phyloP scores from a whole-genome alignment of 2,113 vertebrate genomes.

The Paedocypris sp. region DNA sequence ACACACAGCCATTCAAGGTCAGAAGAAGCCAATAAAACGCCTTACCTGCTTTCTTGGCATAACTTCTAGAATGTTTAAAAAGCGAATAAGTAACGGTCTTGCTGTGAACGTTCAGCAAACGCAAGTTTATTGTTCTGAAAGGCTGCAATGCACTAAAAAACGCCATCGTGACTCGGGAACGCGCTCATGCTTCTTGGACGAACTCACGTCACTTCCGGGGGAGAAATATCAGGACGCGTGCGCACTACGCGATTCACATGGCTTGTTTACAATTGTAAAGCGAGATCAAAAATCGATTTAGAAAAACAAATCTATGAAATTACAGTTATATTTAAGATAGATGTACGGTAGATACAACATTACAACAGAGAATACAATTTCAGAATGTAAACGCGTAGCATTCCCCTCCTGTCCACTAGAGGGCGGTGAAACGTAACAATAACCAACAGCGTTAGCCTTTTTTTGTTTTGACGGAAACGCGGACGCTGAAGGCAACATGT shows the following conservation, averaged over 20 bases:
- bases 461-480: background rate
- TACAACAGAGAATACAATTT: too few species aligned
- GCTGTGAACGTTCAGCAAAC: background rate
- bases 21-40: background rate
- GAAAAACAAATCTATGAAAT: background rate
- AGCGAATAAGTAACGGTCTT: background rate
- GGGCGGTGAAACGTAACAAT: slow-evolving; percentile 24
- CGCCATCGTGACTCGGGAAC: background rate
- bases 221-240: background rate
- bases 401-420: slow-evolving; percentile 17
- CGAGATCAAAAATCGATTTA: too few species aligned
- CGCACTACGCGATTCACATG: background rate
- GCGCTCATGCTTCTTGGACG: slow-evolving; percentile 5
- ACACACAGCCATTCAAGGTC: slow-evolving; percentile 1
- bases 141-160: background rate
- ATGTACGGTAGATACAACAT: too few species aligned
- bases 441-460: background rate
- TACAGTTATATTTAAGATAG: background rate
- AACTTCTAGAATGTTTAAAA: slow-evolving; percentile 43
- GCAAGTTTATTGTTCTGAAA: background rate
- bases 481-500: slow-evolving; percentile 41
- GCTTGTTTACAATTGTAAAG: too few species aligned
- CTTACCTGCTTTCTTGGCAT: slow-evolving; percentile 64
- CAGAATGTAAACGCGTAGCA: too few species aligned
- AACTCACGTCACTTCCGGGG: background rate